Base-by-base conservation (phyloP, 2,797 vertebrate species). In the Neostethus bicornis region DNA sequence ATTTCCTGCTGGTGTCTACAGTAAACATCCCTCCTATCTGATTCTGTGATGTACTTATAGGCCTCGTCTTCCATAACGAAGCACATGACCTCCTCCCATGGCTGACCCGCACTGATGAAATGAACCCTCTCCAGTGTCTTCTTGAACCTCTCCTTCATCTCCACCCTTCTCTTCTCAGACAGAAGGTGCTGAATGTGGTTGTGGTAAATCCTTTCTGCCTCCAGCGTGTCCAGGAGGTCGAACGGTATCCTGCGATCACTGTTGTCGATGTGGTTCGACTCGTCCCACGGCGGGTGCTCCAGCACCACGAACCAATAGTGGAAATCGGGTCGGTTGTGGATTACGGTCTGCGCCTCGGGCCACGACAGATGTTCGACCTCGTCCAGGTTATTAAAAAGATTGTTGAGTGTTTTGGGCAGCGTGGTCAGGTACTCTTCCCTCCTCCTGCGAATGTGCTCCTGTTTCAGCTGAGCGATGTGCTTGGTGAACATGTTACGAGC, bases 131-230 rank as follows among this genome's bases (percentile, higher is more conserved):
- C 96, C 71, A 99, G 90, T n/a, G 95, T 97, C 87, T 97, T 98
- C 91, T 96, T 99, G 86, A 99, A 99, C 74, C 95, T 93, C 61
- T 98, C 96, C 82, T 98, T 99, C 95, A 98, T 99, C 91, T 99
- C 97, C 66, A 93, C 69, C 74, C 96, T 92, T 53, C 94, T 94
- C 74, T 97, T 99, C 83, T 98, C 96, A 0, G 94, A 93, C 87
- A 95, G 90, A 74, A 99, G 90, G 90, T 98, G 96, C 43, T 98
- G 95, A 35, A 98, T 95, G 1, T 99, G 97, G 81, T 92, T 96
- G 66, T 95, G 94, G 89, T 95, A 99, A 61, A 99, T 93, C 61
- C 94, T 93, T 89, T 98, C 97, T 4, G 94, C 95, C 24, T 99
- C 96, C 6, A 87, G 78, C 0, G 95, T 98, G 52, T 87, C 87